Evolutionary conservation across 2,797 vertebrate genomes (phyloP).

Genomic region (Ctenopoma kingsleyae): DNA sequence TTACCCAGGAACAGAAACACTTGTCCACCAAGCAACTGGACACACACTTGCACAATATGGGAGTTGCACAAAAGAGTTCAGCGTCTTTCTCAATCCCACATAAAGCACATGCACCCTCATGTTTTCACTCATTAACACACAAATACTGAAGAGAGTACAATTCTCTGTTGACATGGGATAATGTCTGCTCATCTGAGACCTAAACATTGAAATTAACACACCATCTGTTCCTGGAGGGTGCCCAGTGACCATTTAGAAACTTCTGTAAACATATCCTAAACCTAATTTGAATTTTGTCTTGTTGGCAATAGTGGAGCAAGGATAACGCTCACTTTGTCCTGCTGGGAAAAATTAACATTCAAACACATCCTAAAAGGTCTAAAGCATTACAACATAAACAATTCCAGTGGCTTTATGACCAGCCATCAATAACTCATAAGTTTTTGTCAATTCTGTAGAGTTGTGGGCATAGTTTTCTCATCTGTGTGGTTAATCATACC

Average conservation of each 20-base stretch:
- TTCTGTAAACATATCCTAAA: constrained; percentile 46
- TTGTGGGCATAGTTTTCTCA: not conserved
- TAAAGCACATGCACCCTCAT: constrained; percentile 20
- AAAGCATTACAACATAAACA: not conserved
- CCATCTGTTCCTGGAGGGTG: constrained; percentile 76
- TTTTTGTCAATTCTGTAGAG: no score
- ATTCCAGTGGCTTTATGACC: not conserved
- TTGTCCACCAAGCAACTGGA: constrained; percentile 53
- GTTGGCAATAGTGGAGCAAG: constrained; percentile 9
- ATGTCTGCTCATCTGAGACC: constrained; percentile 73
- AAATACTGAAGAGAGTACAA: constrained; percentile 35
- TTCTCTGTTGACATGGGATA: constrained; percentile 70
- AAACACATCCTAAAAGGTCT: not conserved
- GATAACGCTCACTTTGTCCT: constrained; percentile 7
- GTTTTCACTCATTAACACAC: constrained; percentile 45
- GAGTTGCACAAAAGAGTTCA: constrained; percentile 17
- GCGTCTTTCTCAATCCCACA: constrained; percentile 19
- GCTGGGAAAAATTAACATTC: not conserved
- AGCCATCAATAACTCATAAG: no score
- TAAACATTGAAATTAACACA: constrained; percentile 76
- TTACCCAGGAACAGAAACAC: constrained; percentile 77
- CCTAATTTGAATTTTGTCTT: constrained; percentile 36
- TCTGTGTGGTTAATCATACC: not conserved
- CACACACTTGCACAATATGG: constrained; percentile 27
- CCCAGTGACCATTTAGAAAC: constrained; percentile 70